Evolutionary conservation across 2,888 invertebrate genomes (phyloP).

Genomic region (Mesoligia furuncula): DNA sequence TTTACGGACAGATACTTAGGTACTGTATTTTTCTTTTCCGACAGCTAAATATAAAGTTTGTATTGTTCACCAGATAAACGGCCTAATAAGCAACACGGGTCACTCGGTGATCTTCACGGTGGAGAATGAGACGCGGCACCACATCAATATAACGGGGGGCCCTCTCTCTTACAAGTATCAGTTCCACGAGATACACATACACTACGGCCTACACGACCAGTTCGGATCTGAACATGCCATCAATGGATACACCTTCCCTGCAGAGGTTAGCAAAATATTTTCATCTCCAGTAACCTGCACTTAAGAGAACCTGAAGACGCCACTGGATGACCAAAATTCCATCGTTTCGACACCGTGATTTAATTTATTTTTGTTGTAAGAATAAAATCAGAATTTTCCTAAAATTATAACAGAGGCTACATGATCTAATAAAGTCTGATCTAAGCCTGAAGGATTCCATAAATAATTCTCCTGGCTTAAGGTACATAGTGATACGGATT

Average conservation of each 20-base stretch:
- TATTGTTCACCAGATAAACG: constrained; percentile 93
- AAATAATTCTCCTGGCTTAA: constrained; percentile 50
- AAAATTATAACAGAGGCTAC: not conserved
- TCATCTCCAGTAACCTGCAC: no score
- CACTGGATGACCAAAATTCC: not conserved
- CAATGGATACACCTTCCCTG: constrained; percentile 98
- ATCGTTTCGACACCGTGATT: not conserved
- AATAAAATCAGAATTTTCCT: not conserved
- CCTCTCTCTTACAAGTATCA: constrained; percentile 98
- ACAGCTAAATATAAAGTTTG: not conserved
- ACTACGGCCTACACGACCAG: constrained; percentile 97
- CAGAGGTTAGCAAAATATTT: constrained; percentile 93
- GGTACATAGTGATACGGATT: constrained; percentile 47
- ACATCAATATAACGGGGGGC: constrained; percentile 98
- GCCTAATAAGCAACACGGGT: constrained; percentile 97
- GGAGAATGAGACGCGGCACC: constrained; percentile 95
- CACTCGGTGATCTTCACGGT: constrained; percentile 98
- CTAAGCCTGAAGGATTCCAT: constrained; percentile 26
- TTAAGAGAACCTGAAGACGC: not conserved
- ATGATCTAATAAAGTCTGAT: constrained; percentile 23
- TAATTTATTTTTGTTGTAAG: not conserved
- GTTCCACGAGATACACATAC: constrained; percentile 98
- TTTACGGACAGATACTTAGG: not conserved
- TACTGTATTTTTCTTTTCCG: not conserved
- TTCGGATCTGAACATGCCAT: constrained; percentile 99